Evolutionary conservation across 2,113 vertebrate species (phyloP).

Genomic region (Orcinus orca): DNA sequence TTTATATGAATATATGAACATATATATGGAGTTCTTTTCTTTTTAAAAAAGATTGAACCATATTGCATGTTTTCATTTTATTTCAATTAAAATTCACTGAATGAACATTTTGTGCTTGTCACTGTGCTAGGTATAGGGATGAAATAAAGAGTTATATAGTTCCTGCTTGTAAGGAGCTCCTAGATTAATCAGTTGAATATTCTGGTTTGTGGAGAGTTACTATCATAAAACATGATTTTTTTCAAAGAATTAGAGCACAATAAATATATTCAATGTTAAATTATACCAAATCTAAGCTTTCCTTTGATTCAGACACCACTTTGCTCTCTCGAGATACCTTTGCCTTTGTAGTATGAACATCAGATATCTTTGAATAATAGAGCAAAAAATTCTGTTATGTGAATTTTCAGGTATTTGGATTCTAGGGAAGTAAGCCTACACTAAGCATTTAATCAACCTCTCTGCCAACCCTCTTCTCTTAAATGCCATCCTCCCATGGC

Average conservation of each 20-base stretch:
- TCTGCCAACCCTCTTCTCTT: neutral
- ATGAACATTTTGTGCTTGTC: neutral
- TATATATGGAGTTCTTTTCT: neutral
- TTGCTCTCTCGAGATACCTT: slow-evolving; percentile 5
- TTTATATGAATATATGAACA: neutral
- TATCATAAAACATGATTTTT: slow-evolving; percentile 12
- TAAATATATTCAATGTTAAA: neutral
- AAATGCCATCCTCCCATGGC: neutral
- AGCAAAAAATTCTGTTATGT: slow-evolving; percentile 14
- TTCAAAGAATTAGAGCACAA: neutral
- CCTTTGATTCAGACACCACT: neutral
- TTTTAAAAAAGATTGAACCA: neutral
- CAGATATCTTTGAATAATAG: neutral
- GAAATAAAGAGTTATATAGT: neutral
- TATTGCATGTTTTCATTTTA: slow-evolving; percentile 10
- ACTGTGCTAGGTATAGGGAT: neutral
- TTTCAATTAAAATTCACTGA: slow-evolving; percentile 17
- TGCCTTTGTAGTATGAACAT: neutral
- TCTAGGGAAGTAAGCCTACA: neutral
- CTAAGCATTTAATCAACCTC: neutral
- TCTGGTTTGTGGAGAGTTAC: neutral
- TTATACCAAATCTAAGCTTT: neutral
- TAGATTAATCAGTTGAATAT: neutral
- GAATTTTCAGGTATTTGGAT: slow-evolving; percentile 29
- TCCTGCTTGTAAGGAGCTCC: neutral